phyloP scores from a whole-genome alignment of 2,888 invertebrate genomes.

The Ommatoiulus sabulosus region DNA sequence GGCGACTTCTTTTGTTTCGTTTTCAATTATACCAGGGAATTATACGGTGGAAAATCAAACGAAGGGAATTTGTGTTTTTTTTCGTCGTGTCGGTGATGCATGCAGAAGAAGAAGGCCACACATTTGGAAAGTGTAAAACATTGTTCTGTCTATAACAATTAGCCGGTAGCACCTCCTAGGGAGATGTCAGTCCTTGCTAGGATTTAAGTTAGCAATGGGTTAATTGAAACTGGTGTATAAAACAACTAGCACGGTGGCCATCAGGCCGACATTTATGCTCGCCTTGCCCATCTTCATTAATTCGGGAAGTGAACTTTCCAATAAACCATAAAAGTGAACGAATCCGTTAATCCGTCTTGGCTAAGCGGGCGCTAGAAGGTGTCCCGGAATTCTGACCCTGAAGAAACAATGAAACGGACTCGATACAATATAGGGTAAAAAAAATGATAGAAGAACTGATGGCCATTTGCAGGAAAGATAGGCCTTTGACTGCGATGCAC shows the following conservation, averaged over 20 bases:
- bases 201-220: slow-evolving; percentile 17
- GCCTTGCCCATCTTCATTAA: slow-evolving; percentile 39
- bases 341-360: neutral
- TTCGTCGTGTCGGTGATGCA: slow-evolving; percentile 3
- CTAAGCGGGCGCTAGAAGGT: neutral
- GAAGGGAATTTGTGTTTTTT: neutral
- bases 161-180: slow-evolving; percentile 47
- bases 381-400: slow-evolving; percentile 8
- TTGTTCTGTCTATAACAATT: slow-evolving; percentile 47
- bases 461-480: neutral
- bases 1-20: slow-evolving; percentile 48
- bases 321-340: slow-evolving; percentile 37
- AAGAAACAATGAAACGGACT: neutral
- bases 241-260: slow-evolving; percentile 23
- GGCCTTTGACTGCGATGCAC: slow-evolving; percentile 5
- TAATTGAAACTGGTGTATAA: slow-evolving; percentile 17
- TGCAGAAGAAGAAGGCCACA: slow-evolving; percentile 2
- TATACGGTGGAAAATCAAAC: slow-evolving; percentile 50
- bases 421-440: neutral
- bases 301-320: slow-evolving; percentile 10
- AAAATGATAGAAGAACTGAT: neutral
- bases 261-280: slow-evolving; percentile 23
- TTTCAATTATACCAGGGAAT: too few relatives aligned
- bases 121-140: slow-evolving; percentile 47
- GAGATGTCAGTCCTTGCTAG: slow-evolving; percentile 10